Percentiles rank a stretch among this genome's conserved stretches.
phyloP scores from a whole-genome alignment of 2,888 invertebrate genomes.

The Bellardia pandia region DNA sequence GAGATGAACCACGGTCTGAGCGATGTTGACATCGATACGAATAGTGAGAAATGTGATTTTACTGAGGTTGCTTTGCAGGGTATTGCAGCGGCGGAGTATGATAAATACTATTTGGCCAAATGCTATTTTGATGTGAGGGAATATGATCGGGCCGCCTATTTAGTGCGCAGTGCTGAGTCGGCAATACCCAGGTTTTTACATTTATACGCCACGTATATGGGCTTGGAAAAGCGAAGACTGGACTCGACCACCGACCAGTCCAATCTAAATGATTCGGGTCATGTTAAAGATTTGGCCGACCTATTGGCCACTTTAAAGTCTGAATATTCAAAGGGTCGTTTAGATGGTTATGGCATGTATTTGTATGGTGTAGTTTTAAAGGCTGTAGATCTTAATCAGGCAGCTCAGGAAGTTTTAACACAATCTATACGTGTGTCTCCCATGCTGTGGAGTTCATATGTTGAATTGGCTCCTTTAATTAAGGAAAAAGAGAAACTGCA shows the following conservation, averaged over 20 bases:
- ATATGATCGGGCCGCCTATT: slow-evolving; percentile 93
- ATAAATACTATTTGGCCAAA: slow-evolving; percentile 92
- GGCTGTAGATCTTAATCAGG: slow-evolving; percentile 91
- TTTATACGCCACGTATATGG: slow-evolving; percentile 93
- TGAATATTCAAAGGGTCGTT: slow-evolving; percentile 86
- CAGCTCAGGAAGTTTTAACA: slow-evolving; percentile 91
- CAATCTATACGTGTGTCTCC: slow-evolving; percentile 92
- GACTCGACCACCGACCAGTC: slow-evolving; percentile 90
- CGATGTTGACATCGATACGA: slow-evolving; percentile 85
- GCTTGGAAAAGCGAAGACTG: slow-evolving; percentile 94
- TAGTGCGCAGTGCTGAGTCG: slow-evolving; percentile 89
- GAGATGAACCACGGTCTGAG: slow-evolving; percentile 92
- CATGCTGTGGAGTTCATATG: slow-evolving; percentile 97
- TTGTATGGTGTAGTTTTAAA: slow-evolving; percentile 96
- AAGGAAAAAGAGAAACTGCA: slow-evolving; percentile 91
- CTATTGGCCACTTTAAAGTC: slow-evolving; percentile 86
- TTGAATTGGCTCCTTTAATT: slow-evolving; percentile 94
- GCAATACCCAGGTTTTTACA: slow-evolving; percentile 92
- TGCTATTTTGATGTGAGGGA: slow-evolving; percentile 96
- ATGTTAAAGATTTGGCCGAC: slow-evolving; percentile 85
- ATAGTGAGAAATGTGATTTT: slow-evolving; percentile 79
- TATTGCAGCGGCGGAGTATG: slow-evolving; percentile 85
- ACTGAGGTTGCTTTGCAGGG: slow-evolving; percentile 76
- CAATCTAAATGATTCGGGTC: slow-evolving; percentile 83
- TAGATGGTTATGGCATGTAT: slow-evolving; percentile 95